Percentiles rank a stretch among this genome's conserved stretches.
These are phyloP conservation scores for Pocota personata DNA, from an alignment of 2,888 invertebrate species.

Conservation along the genomic window DNA sequence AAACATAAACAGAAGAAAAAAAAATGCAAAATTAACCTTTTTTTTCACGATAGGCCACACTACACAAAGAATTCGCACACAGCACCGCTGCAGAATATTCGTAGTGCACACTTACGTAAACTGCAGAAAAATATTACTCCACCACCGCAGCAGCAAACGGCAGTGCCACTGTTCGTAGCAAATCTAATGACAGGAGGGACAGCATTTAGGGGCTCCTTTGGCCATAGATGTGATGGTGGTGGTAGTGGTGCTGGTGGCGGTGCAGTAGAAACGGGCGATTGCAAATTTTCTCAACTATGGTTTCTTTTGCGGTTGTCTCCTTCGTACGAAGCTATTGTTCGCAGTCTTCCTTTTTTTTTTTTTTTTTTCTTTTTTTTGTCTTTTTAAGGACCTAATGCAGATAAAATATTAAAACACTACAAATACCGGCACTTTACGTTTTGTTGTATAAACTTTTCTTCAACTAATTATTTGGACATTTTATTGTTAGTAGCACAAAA, in stretches of 20 bases:
- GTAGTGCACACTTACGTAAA: slow-evolving; percentile 69
- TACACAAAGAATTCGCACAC: slow-evolving; percentile 50
- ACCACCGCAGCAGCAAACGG: slow-evolving; percentile 38
- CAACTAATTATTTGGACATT: slow-evolving; percentile 12
- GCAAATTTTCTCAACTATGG: slow-evolving; percentile 15
- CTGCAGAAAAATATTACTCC: slow-evolving; percentile 55
- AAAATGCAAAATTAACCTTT: slow-evolving; percentile 11
- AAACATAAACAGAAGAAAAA: slow-evolving; percentile 65
- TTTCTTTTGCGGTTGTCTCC: slow-evolving; percentile 1
- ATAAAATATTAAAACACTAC: background rate
- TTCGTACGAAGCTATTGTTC: background rate
- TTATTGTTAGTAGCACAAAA: slow-evolving; percentile 38
- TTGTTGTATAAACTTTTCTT: slow-evolving; percentile 5
- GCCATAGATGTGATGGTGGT: slow-evolving; percentile 31
- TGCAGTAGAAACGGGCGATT: slow-evolving; percentile 31
- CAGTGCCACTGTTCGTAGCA: slow-evolving; percentile 19
- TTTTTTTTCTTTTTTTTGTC: background rate
- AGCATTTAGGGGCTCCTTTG: slow-evolving; percentile 54
- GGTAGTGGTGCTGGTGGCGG: slow-evolving; percentile 14
- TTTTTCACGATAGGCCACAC: slow-evolving; percentile 19
- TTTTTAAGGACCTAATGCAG: background rate
- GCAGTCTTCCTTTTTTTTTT: background rate
- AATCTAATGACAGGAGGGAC: slow-evolving; percentile 36
- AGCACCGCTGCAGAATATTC: slow-evolving; percentile 11
- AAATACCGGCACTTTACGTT: slow-evolving; percentile 24